Evolutionary conservation across 1,140 invertebrate genomes (phyloP).

Genomic region (Zaprionus ornatus): DNA sequence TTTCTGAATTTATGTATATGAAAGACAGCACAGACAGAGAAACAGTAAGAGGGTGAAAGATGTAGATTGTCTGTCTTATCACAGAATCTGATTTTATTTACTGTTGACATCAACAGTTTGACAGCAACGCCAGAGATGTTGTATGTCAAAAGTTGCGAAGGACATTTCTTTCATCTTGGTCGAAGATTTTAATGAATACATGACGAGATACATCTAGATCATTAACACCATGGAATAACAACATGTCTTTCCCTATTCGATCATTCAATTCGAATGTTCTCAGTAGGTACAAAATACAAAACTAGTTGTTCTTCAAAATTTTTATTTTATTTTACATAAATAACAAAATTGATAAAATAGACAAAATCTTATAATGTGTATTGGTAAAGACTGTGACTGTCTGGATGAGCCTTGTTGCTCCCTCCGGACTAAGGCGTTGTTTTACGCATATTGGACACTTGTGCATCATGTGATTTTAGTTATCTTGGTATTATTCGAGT

Average conservation of each 20-base stretch:
- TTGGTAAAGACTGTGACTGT: neutral
- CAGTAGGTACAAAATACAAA: neutral
- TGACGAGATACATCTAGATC: too few species aligned
- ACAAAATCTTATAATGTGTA: neutral
- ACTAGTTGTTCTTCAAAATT: neutral
- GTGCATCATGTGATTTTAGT: neutral
- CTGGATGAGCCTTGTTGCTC: neutral
- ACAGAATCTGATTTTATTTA: constrained; percentile 75
- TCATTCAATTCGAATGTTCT: neutral
- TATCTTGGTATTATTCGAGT: too few species aligned
- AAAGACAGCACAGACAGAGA: neutral
- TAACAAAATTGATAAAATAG: neutral
- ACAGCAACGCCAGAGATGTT: constrained; percentile 20
- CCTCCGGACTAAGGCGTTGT: neutral
- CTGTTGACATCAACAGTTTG: constrained; percentile 73
- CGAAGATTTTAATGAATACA: too few species aligned
- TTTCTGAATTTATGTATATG: constrained; percentile 22
- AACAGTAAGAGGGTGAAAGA: neutral
- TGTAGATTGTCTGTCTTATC: constrained; percentile 30
- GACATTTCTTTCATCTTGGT: constrained; percentile 46
- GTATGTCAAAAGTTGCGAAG: constrained; percentile 48
- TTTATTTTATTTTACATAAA: neutral
- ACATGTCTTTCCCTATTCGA: neutral
- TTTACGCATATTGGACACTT: neutral
- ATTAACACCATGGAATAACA: too few species aligned